These are phyloP conservation scores for Aleiodes sp. DNA, from an alignment of 1,140 invertebrate species.

Conservation along the genomic window DNA sequence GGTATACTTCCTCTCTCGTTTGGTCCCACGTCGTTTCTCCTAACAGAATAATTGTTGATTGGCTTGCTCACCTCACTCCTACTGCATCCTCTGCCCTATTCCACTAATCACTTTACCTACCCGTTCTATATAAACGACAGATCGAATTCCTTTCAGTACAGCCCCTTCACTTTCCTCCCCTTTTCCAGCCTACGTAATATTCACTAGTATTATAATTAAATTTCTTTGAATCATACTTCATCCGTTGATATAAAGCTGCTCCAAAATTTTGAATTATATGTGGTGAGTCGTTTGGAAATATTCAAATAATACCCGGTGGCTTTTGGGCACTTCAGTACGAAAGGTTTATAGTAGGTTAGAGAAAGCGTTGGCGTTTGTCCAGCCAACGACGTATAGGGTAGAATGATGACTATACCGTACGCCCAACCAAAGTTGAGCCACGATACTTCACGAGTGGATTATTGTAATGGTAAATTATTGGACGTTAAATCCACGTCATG, in stretches of 20 bases:
- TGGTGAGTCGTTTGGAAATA: neutral
- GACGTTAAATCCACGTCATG: conserved; percentile 17
- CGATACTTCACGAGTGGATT: conserved; percentile 20
- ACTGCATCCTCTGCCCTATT: no score
- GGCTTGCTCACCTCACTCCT: conserved; percentile 34
- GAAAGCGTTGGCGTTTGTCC: conserved; percentile 18
- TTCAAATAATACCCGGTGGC: neutral
- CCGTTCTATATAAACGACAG: conserved; percentile 21
- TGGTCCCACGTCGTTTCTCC: conserved; percentile 19
- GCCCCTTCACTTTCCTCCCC: neutral
- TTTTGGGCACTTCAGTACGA: neutral
- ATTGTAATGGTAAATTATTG: conserved; percentile 21
- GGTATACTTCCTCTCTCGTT: conserved; percentile 11
- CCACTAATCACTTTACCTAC: conserved; percentile 35
- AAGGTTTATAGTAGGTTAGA: neutral
- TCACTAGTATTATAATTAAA: no score
- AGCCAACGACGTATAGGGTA: neutral
- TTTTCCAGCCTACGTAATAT: no score
- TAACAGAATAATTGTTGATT: conserved; percentile 46
- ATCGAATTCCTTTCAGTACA: conserved; percentile 18
- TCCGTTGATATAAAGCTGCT: no score
- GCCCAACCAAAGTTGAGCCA: neutral
- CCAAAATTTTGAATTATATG: no score
- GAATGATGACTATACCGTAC: neutral
- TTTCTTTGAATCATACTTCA: no score